phyloP scores from a whole-genome alignment of 2,113 vertebrate genomes.

The Forbesichthys papilliferus region DNA sequence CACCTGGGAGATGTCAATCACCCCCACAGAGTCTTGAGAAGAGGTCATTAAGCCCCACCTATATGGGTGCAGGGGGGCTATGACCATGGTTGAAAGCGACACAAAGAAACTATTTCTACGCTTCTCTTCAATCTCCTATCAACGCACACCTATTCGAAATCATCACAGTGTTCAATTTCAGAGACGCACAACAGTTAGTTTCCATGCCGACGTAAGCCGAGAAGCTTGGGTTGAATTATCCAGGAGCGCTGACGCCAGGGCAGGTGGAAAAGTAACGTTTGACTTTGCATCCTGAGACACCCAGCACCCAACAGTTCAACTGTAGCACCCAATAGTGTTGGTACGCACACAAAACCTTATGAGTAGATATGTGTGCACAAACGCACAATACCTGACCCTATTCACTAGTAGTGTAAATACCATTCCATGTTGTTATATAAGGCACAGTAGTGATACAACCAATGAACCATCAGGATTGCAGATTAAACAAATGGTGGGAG shows the following conservation, averaged over 20 bases:
- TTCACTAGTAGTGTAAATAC: too few species aligned
- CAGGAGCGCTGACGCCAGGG: slow-evolving; percentile 40
- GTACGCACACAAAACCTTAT: not conserved
- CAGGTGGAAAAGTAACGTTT: slow-evolving; percentile 44
- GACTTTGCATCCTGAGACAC: slow-evolving; percentile 40
- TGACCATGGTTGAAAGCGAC: not conserved
- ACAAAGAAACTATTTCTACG: not conserved
- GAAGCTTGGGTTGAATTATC: slow-evolving; percentile 68
- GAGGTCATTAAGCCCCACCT: not conserved
- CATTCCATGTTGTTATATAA: too few species aligned
- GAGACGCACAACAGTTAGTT: slow-evolving; percentile 27
- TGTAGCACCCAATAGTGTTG: too few species aligned
- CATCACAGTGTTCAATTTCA: slow-evolving; percentile 35
- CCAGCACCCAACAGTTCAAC: not conserved
- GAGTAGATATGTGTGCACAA: not conserved
- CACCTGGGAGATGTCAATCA: too few species aligned
- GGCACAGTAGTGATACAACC: too few species aligned
- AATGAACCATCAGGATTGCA: too few species aligned
- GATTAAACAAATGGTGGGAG: too few species aligned
- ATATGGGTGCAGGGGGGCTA: too few species aligned
- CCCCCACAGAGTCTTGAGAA: too few species aligned
- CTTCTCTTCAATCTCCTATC: not conserved
- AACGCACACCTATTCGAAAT: not conserved
- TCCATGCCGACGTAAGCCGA: slow-evolving; percentile 59
- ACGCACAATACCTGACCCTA: not conserved